phyloP scores from a whole-genome alignment of 2,797 vertebrate genomes.

The Alouatta caraya region DNA sequence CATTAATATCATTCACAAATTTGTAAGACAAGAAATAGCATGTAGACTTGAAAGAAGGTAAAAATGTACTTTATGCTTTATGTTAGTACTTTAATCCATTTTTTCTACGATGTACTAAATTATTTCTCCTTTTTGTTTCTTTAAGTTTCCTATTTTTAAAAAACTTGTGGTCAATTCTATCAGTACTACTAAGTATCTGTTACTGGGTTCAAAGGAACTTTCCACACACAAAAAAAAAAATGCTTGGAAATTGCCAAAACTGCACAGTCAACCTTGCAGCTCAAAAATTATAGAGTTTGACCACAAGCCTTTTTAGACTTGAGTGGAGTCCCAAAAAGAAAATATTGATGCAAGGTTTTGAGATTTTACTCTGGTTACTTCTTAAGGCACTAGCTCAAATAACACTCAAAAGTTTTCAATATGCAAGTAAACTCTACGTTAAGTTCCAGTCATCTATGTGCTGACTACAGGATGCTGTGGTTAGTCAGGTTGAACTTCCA shows the following conservation, averaged over 20 bases:
- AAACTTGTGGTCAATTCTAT: neutral
- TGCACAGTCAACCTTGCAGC: neutral
- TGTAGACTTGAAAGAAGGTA: neutral
- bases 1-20: neutral
- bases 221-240: neutral
- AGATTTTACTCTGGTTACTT: constrained; percentile 28
- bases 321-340: constrained; percentile 20
- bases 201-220: constrained; percentile 51
- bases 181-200: neutral
- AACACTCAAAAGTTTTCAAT: neutral
- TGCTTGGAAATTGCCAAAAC: constrained; percentile 4
- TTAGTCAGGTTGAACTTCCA: neutral
- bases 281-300: constrained; percentile 2
- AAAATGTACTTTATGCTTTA: neutral
- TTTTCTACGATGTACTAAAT: neutral
- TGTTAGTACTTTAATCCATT: neutral
- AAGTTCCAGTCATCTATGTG: neutral
- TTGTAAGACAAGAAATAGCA: neutral
- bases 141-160: neutral
- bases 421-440: neutral
- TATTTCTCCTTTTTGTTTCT: neutral
- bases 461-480: constrained; percentile 44
- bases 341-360: constrained; percentile 25
- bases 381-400: neutral
- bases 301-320: neutral